phyloP scores from a whole-genome alignment of 2,888 invertebrate species.

The Cephus runcator region DNA sequence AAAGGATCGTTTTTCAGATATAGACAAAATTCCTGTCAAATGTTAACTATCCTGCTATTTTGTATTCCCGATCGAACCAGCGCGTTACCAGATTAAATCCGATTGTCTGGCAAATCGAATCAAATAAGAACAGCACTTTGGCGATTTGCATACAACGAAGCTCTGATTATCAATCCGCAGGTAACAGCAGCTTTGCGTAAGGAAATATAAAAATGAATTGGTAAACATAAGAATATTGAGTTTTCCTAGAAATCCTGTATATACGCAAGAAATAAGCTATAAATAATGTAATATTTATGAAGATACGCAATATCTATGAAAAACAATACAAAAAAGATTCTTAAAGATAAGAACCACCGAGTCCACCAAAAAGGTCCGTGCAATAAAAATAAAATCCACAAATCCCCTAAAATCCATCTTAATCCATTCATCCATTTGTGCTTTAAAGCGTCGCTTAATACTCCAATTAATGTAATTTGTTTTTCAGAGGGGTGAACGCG shows the following conservation, averaged over 20 bases:
- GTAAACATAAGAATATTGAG: not conserved
- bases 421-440: constrained; percentile 33
- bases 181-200: not conserved
- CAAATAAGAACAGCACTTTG: not conserved
- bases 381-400: not conserved
- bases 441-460: constrained; percentile 43
- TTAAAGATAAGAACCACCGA: not conserved
- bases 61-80: not conserved
- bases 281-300: not conserved
- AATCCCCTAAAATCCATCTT: constrained; percentile 43
- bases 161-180: not conserved
- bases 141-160: too few species aligned
- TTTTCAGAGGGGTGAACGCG: constrained; percentile 28
- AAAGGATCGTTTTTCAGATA: not conserved
- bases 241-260: not conserved
- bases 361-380: not conserved
- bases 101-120: not conserved
- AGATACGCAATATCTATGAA: not conserved
- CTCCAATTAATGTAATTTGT: constrained; percentile 54
- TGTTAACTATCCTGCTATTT: not conserved
- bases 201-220: not conserved
- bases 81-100: not conserved
- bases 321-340: not conserved
- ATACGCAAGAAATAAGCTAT: not conserved
- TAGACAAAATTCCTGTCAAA: not conserved